Percentiles rank a stretch among this genome's conserved stretches.
These are phyloP conservation scores for Archegozetes longisetosus DNA, from an alignment of 1,140 invertebrate species.

Conservation along the genomic window DNA sequence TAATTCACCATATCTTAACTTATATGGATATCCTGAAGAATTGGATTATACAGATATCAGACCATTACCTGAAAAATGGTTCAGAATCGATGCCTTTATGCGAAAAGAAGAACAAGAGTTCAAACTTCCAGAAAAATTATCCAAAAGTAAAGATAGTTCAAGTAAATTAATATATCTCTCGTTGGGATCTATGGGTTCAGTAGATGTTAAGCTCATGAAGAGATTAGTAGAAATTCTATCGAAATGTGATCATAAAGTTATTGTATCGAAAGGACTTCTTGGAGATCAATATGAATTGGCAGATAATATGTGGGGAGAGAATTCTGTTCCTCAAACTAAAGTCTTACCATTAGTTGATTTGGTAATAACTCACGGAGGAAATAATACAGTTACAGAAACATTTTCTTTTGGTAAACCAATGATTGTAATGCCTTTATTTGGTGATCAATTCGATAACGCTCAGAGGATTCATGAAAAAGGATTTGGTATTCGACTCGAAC, in stretches of 20 bases:
- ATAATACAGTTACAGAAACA: conserved; percentile 12
- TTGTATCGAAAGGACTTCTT: conserved; percentile 10
- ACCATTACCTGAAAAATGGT: not conserved
- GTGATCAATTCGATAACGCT: conserved; percentile 16
- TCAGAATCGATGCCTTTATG: conserved; percentile 5
- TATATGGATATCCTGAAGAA: not conserved
- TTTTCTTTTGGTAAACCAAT: conserved; percentile 12
- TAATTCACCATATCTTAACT: not conserved
- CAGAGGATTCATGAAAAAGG: conserved; percentile 9
- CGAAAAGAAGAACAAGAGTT: not conserved
- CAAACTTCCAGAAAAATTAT: conserved; percentile 4
- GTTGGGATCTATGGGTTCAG: conserved; percentile 10
- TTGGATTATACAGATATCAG: conserved; percentile 2
- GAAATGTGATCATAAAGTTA: conserved; percentile 1
- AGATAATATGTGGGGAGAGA: conserved; percentile 13
- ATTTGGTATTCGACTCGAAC: not conserved
- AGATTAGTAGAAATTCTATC: conserved; percentile 1
- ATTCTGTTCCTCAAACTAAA: conserved; percentile 11
- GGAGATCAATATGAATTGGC: conserved; percentile 11
- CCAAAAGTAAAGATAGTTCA: not conserved
- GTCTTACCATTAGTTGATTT: conserved; percentile 11
- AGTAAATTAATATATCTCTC: conserved; percentile 14
- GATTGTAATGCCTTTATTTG: conserved; percentile 16
- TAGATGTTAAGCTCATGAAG: conserved; percentile 9
- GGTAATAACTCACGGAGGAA: conserved; percentile 16